Evolutionary conservation across 2,797 vertebrate genomes (phyloP).

Genomic region (Oceanodroma leucorhoa): DNA sequence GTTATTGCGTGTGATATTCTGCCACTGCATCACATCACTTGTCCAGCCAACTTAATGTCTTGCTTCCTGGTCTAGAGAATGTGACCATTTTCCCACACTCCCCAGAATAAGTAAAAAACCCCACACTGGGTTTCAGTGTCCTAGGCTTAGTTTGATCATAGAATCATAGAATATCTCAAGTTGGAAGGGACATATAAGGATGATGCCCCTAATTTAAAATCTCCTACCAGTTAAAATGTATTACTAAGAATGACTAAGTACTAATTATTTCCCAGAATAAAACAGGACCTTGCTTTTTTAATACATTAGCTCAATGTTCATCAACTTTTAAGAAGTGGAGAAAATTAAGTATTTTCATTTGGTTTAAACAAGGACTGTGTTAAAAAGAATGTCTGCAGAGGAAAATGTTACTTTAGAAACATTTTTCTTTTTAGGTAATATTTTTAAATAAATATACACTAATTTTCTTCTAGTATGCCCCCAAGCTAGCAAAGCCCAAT

Average conservation of each 20-base stretch:
- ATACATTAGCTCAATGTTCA: neutral
- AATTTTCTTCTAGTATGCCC: neutral
- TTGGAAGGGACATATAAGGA: neutral
- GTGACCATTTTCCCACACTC: neutral
- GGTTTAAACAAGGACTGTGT: neutral
- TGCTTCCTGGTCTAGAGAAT: neutral
- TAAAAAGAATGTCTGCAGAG: neutral
- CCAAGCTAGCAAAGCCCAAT: neutral
- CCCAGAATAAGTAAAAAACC: neutral
- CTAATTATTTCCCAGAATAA: neutral
- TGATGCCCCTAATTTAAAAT: neutral
- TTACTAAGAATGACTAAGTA: neutral
- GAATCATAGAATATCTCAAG: neutral
- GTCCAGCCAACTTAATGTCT: neutral
- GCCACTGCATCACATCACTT: neutral
- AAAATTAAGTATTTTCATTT: neutral
- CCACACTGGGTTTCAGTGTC: neutral
- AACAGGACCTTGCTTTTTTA: neutral
- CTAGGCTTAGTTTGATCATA: neutral
- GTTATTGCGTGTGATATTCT: neutral
- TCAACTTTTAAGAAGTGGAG: neutral
- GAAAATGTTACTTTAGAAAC: neutral
- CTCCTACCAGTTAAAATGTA: neutral
- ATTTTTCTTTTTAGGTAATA: neutral
- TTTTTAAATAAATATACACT: neutral